phyloP scores from a whole-genome alignment of 2,888 invertebrate species.

The Cloeon dipterum region DNA sequence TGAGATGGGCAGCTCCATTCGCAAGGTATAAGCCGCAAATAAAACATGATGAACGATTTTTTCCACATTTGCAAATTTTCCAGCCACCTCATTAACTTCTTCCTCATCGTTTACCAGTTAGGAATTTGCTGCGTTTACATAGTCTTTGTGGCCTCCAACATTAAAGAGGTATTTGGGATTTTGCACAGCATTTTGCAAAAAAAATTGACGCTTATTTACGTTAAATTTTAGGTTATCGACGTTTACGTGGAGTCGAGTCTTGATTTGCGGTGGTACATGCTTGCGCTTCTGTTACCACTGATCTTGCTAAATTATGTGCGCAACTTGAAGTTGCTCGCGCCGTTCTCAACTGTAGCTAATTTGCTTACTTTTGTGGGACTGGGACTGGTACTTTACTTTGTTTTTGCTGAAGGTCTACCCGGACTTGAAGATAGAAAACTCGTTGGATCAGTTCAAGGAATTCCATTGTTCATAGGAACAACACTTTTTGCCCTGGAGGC shows the following conservation, averaged over 20 bases:
- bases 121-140: constrained; percentile 77
- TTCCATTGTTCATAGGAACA: constrained; percentile 72
- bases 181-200: not conserved
- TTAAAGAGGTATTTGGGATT: constrained; percentile 26
- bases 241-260: constrained; percentile 16
- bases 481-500: constrained; percentile 75
- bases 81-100: constrained; percentile 34
- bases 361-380: constrained; percentile 52
- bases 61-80: constrained; percentile 11
- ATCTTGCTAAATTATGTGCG: constrained; percentile 46
- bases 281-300: constrained; percentile 44
- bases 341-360: constrained; percentile 66
- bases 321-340: constrained; percentile 56
- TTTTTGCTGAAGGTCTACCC: constrained; percentile 13
- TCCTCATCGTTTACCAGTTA: constrained; percentile 59
- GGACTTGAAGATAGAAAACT: constrained; percentile 22
- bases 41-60: not conserved
- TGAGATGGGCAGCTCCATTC: constrained; percentile 33
- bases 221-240: constrained; percentile 31
- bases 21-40: constrained; percentile 22
- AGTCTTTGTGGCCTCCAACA: constrained; percentile 48
- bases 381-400: constrained; percentile 40
- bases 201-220: too few species aligned
- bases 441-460: constrained; percentile 24
- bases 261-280: constrained; percentile 40